Percentiles rank a stretch among this genome's conserved stretches.
Evolutionary conservation across 2,113 vertebrate species (phyloP).

Genomic region (Cariama cristata): DNA sequence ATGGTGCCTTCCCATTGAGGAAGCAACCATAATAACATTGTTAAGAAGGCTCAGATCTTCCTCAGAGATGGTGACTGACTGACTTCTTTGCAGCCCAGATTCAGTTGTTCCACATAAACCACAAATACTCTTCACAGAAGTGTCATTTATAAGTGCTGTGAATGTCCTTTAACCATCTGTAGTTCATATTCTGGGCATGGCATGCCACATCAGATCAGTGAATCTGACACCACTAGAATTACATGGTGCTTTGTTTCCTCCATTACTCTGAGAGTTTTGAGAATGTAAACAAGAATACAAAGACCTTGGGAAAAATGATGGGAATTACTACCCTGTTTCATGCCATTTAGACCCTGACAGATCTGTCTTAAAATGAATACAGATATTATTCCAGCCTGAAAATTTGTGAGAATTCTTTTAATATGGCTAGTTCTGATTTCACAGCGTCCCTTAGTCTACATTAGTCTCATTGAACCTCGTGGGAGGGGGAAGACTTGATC

Average conservation of each 20-base stretch:
- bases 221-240: neutral
- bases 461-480: neutral
- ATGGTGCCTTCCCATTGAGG: neutral
- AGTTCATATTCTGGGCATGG: neutral
- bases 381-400: neutral
- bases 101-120: neutral
- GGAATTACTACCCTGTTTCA: conserved; percentile 3
- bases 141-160: neutral
- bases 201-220: neutral
- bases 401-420: neutral
- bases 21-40: neutral
- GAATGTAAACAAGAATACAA: conserved; percentile 7
- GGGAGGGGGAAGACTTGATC: neutral
- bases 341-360: neutral
- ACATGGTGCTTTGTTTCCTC: neutral
- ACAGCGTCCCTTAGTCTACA: neutral
- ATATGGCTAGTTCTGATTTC: neutral
- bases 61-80: neutral
- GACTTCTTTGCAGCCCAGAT: neutral
- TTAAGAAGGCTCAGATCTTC: neutral
- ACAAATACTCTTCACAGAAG: neutral
- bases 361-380: neutral
- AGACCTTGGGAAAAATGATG: conserved; percentile 14
- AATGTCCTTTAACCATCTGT: conserved; percentile 11
- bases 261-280: neutral